Base-by-base conservation (phyloP, 2,113 vertebrate species). In the Ondatra zibethicus region DNA sequence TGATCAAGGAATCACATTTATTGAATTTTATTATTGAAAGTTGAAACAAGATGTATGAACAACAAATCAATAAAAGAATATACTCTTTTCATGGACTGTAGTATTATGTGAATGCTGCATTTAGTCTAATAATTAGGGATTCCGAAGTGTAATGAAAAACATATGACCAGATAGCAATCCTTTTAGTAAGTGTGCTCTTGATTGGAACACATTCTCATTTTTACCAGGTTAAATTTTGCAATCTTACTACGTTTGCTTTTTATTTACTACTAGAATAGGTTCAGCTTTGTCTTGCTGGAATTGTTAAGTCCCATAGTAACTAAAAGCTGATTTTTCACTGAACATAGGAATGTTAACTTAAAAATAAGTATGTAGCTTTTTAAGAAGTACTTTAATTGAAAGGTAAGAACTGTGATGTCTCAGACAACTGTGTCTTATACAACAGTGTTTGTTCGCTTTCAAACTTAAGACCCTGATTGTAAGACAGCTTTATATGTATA, bases 11-110 rank as follows among this genome's bases (percentile, higher is more conserved):
- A 98, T 98, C 12, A 52, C 96, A 98, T 97, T 98, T 98, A 97
- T 97, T 98, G 97, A 98, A 97, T 98, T 99, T 99, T 98, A 98
- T 98, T 99, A 99, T 97, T 98, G 97, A 98, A 98, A 98, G 76
- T 98, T 95, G 97, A 98, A 97, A 91, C 61, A 97, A 98, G 88
- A 96, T 98, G 98, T 98, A 98, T 98, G 97, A 93, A 96, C 92
- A 45, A 68, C 45, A 98, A 97, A 97, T 72, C 92, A 98, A 98
- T 98, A 98, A 98, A 98, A 98, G 72, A 98, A 97, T 98, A 96
- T 98, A 98, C 97, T 98, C 98, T 99, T 99, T 98, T 97, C 98
- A 98, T 97, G 97, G 97, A 96, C 96, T 98, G 52, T 98, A 97
- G 95, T 98, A 96, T 88, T 98, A 91, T 97, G 68, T 98, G 94